Evolutionary conservation across 2,113 vertebrate species (phyloP).

Genomic region (Microtus pennsylvanicus): DNA sequence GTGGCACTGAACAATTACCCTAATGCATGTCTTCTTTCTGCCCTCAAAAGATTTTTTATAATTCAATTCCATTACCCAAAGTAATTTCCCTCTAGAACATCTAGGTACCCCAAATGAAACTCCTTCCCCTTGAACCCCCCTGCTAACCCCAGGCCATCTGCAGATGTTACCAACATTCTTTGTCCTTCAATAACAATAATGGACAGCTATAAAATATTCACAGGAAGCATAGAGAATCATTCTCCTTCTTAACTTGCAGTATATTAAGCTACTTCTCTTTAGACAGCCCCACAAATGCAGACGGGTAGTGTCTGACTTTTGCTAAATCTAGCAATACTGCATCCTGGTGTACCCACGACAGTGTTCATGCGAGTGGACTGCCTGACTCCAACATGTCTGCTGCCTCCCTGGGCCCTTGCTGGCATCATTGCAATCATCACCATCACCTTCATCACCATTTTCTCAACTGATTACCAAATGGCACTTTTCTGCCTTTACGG

Average conservation of each 20-base stretch:
- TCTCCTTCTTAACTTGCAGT: not conserved
- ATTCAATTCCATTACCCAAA: not conserved
- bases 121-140: not conserved
- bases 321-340: not conserved
- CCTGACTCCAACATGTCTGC: not conserved
- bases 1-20: not conserved
- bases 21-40: not conserved
- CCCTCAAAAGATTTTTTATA: not conserved
- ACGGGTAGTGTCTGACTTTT: not conserved
- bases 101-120: not conserved
- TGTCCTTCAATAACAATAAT: not conserved
- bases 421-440: not conserved
- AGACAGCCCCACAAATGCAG: not conserved
- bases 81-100: conserved; percentile 22
- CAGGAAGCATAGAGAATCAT: not conserved
- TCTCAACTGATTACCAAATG: not conserved
- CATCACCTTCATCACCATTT: not conserved
- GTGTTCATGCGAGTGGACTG: not conserved
- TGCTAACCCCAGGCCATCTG: not conserved
- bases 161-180: not conserved
- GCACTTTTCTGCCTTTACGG: not conserved
- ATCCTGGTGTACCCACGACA: too few relatives aligned
- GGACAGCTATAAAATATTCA: not conserved
- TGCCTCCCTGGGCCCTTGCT: not conserved
- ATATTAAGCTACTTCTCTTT: not conserved